Evolutionary conservation across 2,888 invertebrate species (phyloP).

Genomic region (Prostheceraeus crozeri): DNA sequence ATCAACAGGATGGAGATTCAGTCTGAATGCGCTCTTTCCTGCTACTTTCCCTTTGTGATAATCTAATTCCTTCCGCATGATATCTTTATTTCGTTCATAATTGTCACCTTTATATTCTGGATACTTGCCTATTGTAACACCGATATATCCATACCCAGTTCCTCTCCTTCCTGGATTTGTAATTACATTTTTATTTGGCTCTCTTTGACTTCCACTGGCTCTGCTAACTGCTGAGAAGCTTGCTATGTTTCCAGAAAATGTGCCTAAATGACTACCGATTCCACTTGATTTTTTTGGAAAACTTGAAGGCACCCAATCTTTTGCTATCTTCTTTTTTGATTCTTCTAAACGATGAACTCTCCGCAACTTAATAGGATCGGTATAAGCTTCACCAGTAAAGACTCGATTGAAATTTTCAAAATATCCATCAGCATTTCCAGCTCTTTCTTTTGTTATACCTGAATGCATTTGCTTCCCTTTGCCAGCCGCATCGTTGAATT

Average conservation of each 20-base stretch:
- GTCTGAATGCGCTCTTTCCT: slow-evolving; percentile 51
- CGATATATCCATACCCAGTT: slow-evolving; percentile 56
- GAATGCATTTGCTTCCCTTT: slow-evolving; percentile 56
- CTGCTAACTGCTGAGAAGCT: slow-evolving; percentile 50
- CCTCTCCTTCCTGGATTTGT: slow-evolving; percentile 56
- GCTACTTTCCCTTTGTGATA: slow-evolving; percentile 46
- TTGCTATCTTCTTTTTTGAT: slow-evolving; percentile 52
- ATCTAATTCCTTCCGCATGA: slow-evolving; percentile 44
- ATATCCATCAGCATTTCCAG: slow-evolving; percentile 53
- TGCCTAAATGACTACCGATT: slow-evolving; percentile 55
- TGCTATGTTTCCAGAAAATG: slow-evolving; percentile 49
- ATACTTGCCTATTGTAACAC: slow-evolving; percentile 51
- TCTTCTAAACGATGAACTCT: slow-evolving; percentile 49
- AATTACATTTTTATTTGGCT: slow-evolving; percentile 51
- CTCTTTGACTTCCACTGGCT: slow-evolving; percentile 44
- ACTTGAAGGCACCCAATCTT: slow-evolving; percentile 55
- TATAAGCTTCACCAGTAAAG: slow-evolving; percentile 53
- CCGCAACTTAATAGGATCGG: slow-evolving; percentile 53
- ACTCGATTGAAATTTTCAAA: slow-evolving; percentile 52
- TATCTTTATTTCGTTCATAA: slow-evolving; percentile 47
- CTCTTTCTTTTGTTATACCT: slow-evolving; percentile 50
- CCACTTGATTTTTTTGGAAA: slow-evolving; percentile 51
- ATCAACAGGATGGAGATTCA: slow-evolving; percentile 52
- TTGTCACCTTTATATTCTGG: slow-evolving; percentile 50
- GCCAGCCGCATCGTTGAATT: slow-evolving; percentile 51